Conservation (phyloP, 1,140 invertebrate species). For the Meloidogyne chitwoodi region DNA sequence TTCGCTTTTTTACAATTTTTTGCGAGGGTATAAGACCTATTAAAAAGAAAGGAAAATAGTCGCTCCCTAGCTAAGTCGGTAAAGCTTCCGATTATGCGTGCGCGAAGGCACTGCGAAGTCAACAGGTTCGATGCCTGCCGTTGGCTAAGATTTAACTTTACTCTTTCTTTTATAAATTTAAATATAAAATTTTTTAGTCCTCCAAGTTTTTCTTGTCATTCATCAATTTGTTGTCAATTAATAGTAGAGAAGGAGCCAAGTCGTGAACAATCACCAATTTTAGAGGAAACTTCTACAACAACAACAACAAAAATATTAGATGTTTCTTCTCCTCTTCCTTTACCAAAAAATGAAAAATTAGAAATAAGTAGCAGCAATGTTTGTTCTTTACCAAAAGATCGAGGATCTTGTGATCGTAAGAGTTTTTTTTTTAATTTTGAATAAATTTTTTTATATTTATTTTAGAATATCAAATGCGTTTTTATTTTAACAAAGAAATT, state of each 20-base stretch:
- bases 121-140: no score
- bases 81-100: no score
- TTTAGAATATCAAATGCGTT: slow-evolving; percentile 51
- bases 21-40: no score
- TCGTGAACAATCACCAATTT: not conserved
- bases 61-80: no score
- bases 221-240: slow-evolving; percentile 53
- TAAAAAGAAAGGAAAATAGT: no score
- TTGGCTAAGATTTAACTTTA: no score
- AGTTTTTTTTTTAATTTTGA: not conserved
- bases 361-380: not conserved
- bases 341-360: not conserved
- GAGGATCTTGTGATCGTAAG: slow-evolving; percentile 53
- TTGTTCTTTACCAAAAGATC: slow-evolving; percentile 53
- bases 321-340: not conserved
- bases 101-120: no score
- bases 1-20: no score
- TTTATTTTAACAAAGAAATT: slow-evolving; percentile 54
- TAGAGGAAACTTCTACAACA: not conserved
- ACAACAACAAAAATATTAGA: not conserved
- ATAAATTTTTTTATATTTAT: not conserved
- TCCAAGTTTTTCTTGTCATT: slow-evolving; percentile 46
- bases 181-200: slow-evolving; percentile 34
- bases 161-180: no score
- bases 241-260: slow-evolving; percentile 30